Evolutionary conservation across 2,888 invertebrate species (phyloP), one percentile per base, ranked within the genome.

Genomic region (Myathropa florea): DNA sequence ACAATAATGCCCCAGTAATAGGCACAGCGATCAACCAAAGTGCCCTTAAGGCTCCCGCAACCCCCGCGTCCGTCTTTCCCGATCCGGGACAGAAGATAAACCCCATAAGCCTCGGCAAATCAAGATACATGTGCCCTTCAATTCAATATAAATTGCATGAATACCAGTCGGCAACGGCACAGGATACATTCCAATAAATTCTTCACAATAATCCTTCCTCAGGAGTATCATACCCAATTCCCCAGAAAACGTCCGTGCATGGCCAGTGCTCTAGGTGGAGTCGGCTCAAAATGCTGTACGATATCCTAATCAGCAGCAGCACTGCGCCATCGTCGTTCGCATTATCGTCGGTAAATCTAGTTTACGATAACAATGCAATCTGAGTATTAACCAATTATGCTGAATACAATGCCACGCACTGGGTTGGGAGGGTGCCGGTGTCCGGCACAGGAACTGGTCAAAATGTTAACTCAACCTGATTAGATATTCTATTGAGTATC

Each of bases 371-470:
- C 81, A 85, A 81, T 85, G 72, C 78, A 75, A 81, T 81, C 77
- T 57, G 46, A 77, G 68, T 68, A 85, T 85, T 85, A 85, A 73
- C 67, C 81, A 81, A 80, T 85, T 81, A 81, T 81, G 68, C 18
- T 21, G 28, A 24, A 46, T 33, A 67, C 61, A 76, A 76, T 39
- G 65, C 46, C 53, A 59, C 23, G 3, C 60, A 28, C 61, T 23
- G n/a, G 57, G 10, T 53, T 23, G 23, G 39, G 39, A n/a, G 39
- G 3, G 18, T 0, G n/a, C n/a, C n/a, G 39, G n/a, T 2, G 36
- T 1, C 14, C 36, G 14, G 23, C 23, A 18, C 46, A 55, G 46
- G 26, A 39, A n/a, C 18, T 26, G 18, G 36, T 23, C 68, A 24
- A 33, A 33, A 61, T 26, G 26, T 59, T 33, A 57, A 26, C 26